Conservation (phyloP, 2,888 invertebrate species). For the Thyatira batis region DNA sequence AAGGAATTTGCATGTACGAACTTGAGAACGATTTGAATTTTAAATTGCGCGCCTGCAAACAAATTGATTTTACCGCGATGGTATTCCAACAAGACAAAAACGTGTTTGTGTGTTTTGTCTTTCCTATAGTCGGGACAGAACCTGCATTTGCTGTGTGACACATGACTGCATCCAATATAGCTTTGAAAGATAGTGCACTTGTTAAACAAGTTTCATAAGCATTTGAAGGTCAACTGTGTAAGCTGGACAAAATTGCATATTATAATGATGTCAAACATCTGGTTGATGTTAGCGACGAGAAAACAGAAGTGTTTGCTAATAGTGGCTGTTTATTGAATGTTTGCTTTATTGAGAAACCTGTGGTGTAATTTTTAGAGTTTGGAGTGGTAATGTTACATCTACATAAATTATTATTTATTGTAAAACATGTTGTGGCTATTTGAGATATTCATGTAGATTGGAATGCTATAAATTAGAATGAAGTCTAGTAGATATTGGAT, state of each 20-base stretch:
- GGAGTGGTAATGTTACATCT: neutral
- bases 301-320: constrained; percentile 3
- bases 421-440: neutral
- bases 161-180: neutral
- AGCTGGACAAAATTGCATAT: constrained; percentile 2
- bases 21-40: constrained; percentile 33
- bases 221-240: neutral
- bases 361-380: neutral
- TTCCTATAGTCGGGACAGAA: neutral
- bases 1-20: constrained; percentile 21
- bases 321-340: neutral
- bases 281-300: neutral
- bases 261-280: constrained; percentile 3
- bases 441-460: neutral
- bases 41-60: constrained; percentile 30
- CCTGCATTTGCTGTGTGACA: neutral
- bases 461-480: neutral
- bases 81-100: constrained; percentile 25
- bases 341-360: constrained; percentile 1
- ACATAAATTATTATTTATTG: neutral
- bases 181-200: neutral
- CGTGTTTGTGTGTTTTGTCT: constrained; percentile 7
- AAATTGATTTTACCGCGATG: constrained; percentile 19
- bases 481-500: too few species aligned
- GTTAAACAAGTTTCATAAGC: constrained; percentile 1